Conservation (phyloP, 2,888 invertebrate genomes). For the Trichopoda pennipes region DNA sequence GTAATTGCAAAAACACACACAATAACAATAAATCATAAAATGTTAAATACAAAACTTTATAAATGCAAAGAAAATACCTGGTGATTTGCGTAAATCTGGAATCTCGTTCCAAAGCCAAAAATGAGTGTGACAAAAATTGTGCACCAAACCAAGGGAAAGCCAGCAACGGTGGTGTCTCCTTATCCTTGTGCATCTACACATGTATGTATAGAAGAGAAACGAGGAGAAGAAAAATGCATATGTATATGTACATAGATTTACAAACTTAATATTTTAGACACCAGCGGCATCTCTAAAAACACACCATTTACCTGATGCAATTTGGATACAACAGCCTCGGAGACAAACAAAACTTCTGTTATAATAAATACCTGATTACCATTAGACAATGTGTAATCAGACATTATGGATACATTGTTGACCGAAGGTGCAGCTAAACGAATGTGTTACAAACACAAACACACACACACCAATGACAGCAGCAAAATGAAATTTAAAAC, state of each 20-base stretch:
- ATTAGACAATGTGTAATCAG: slow-evolving; percentile 84
- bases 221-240: background rate
- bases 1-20: slow-evolving; percentile 35
- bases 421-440: slow-evolving; percentile 82
- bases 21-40: slow-evolving; percentile 45
- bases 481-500: slow-evolving; percentile 10
- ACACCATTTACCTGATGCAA: slow-evolving; percentile 82
- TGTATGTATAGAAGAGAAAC: background rate
- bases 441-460: slow-evolving; percentile 28
- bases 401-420: slow-evolving; percentile 84
- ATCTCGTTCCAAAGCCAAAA: slow-evolving; percentile 83
- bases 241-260: slow-evolving; percentile 31
- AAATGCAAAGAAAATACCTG: slow-evolving; percentile 73
- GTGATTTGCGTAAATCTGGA: slow-evolving; percentile 83
- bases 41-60: slow-evolving; percentile 14
- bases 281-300: slow-evolving; percentile 37
- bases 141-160: slow-evolving; percentile 86
- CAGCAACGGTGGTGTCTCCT: slow-evolving; percentile 85
- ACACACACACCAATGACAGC: background rate
- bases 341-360: slow-evolving; percentile 84
- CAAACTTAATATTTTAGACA: slow-evolving; percentile 48
- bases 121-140: slow-evolving; percentile 85
- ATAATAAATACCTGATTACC: slow-evolving; percentile 85
- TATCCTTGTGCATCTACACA: slow-evolving; percentile 83
- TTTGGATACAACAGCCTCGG: slow-evolving; percentile 84